phyloP scores from a whole-genome alignment of 2,113 vertebrate species.

The Gorsachius goisagi region DNA sequence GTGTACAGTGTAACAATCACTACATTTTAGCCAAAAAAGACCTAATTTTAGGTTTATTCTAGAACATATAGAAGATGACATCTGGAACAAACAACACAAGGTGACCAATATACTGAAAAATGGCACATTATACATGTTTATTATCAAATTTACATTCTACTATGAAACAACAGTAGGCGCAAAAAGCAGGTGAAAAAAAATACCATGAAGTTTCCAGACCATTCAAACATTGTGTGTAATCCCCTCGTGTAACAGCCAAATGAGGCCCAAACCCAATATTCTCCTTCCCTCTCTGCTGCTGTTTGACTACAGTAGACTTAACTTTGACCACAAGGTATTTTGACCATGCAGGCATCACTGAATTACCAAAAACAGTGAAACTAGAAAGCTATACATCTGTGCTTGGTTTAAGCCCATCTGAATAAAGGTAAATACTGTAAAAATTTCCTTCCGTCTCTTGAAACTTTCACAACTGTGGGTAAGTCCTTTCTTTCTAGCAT shows the following conservation, averaged over 20 bases:
- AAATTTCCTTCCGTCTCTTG: background rate
- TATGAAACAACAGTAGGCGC: conserved; percentile 57
- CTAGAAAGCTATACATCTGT: background rate
- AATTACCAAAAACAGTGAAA: background rate
- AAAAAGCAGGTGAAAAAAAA: conserved; percentile 60
- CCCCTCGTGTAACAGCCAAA: background rate
- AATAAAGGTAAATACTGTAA: background rate
- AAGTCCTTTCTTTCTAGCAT: background rate
- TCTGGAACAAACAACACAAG: conserved; percentile 48
- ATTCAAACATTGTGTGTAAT: background rate
- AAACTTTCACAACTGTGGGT: background rate
- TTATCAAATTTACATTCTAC: conserved; percentile 69
- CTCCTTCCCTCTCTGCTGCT: background rate
- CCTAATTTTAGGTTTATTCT: background rate
- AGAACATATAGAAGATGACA: background rate
- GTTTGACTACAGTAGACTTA: background rate
- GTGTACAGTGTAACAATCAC: background rate
- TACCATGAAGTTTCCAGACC: background rate
- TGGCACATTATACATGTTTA: conserved; percentile 62
- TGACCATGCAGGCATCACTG: background rate
- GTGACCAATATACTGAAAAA: conserved; percentile 55
- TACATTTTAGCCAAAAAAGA: background rate
- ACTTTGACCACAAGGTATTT: background rate
- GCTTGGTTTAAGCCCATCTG: background rate
- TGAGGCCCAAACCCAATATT: background rate